Conservation (phyloP, 2,797 vertebrate genomes). For the Merluccius polli region DNA sequence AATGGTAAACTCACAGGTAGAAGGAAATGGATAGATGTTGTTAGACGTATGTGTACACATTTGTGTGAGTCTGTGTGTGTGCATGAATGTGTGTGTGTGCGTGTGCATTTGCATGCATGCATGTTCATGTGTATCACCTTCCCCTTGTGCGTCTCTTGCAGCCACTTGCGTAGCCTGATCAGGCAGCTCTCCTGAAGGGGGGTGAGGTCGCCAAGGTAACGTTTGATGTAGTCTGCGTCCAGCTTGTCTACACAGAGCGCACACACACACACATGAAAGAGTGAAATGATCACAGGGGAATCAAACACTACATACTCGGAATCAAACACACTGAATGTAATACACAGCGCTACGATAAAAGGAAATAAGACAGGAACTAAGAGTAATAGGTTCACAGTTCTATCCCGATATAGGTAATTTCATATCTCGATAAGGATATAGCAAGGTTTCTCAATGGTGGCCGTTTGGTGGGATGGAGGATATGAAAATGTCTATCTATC, state of each 20-base stretch:
- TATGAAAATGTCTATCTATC: no score
- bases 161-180: slow-evolving; percentile 92
- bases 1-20: neutral
- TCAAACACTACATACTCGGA: neutral
- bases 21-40: neutral
- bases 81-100: no score
- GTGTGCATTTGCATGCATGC: no score
- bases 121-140: slow-evolving; percentile 73
- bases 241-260: slow-evolving; percentile 80
- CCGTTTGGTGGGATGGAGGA: no score
- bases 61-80: no score
- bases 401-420: no score
- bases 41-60: neutral
- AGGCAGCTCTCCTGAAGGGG: slow-evolving; percentile 97
- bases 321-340: neutral
- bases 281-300: neutral
- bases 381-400: no score
- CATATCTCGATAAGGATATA: no score
- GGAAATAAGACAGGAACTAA: no score
- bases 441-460: no score
- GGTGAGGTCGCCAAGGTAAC: slow-evolving; percentile 93
- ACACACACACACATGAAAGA: neutral
- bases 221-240: slow-evolving; percentile 95
- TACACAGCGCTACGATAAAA: neutral
- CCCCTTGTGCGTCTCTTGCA: slow-evolving; percentile 96